A percentile compares a stretch with the other conserved stretches of the same genome.
Evolutionary conservation across 1,140 invertebrate species (phyloP).

Genomic region (Sycophila sp.): DNA sequence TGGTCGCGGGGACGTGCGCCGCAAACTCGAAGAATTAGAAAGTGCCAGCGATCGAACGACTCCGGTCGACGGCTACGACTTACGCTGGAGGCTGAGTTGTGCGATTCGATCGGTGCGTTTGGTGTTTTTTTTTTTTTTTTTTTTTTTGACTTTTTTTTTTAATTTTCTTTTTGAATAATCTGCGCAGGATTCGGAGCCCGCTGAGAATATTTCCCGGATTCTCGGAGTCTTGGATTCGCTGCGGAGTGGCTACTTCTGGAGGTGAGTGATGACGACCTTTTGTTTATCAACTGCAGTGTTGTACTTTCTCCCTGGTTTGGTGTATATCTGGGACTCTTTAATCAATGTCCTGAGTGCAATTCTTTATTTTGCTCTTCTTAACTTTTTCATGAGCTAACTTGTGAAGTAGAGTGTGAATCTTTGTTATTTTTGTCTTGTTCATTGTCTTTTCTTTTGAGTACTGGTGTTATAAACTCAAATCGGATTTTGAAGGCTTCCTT

Average conservation of each 20-base stretch:
- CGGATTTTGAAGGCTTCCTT: background rate
- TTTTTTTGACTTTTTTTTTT: background rate
- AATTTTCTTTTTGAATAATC: too few relatives aligned
- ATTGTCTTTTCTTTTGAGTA: too few relatives aligned
- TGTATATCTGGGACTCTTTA: background rate
- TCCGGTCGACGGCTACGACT: too few relatives aligned
- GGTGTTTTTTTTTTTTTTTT: background rate
- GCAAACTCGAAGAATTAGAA: too few relatives aligned
- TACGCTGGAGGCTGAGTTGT: too few relatives aligned
- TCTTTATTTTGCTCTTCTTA: background rate
- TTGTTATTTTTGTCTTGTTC: constrained; percentile 4
- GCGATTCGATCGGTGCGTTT: too few relatives aligned
- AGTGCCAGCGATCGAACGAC: too few relatives aligned
- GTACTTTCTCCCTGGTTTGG: background rate
- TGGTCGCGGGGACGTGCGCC: too few relatives aligned
- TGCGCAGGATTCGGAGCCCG: background rate
- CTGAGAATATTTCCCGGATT: constrained; percentile 13
- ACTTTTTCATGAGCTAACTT: background rate
- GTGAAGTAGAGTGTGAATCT: background rate
- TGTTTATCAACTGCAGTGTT: constrained; percentile 1
- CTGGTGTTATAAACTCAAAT: too few relatives aligned
- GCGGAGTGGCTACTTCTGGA: background rate
- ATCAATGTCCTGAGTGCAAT: background rate
- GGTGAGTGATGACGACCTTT: constrained; percentile 2
- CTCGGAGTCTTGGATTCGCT: constrained; percentile 4